Evolutionary conservation across 2,113 vertebrate genomes (phyloP).

Genomic region (Crypturellus undulatus): DNA sequence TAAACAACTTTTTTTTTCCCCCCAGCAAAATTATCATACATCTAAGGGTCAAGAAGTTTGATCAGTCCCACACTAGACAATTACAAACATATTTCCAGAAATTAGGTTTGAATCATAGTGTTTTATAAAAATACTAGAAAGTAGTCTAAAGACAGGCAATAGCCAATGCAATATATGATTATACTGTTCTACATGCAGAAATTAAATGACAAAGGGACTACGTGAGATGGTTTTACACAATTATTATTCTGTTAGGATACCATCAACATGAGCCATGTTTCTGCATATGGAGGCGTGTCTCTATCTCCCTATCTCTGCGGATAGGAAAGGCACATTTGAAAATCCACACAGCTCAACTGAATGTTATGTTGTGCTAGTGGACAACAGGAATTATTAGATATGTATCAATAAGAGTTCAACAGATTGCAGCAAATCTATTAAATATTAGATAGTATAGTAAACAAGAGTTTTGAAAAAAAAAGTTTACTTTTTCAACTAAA

Average conservation of each 20-base stretch:
- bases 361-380: background rate
- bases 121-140: background rate
- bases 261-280: background rate
- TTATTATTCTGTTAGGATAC: background rate
- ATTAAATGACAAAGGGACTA: background rate
- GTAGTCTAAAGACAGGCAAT: background rate
- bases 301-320: background rate
- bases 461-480: background rate
- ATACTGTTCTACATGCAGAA: background rate
- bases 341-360: background rate
- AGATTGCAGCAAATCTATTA: background rate
- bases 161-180: background rate
- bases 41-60: background rate
- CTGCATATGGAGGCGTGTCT: background rate
- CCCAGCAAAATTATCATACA: background rate
- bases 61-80: background rate
- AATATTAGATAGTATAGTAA: background rate
- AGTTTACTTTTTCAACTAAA: background rate
- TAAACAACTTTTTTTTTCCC: background rate
- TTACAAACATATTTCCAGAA: background rate
- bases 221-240: background rate
- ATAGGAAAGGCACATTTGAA: background rate
- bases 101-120: background rate
- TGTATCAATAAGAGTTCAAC: background rate
- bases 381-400: background rate